Conservation (phyloP, 2,888 invertebrate genomes). For the Ennomos erosarius region DNA sequence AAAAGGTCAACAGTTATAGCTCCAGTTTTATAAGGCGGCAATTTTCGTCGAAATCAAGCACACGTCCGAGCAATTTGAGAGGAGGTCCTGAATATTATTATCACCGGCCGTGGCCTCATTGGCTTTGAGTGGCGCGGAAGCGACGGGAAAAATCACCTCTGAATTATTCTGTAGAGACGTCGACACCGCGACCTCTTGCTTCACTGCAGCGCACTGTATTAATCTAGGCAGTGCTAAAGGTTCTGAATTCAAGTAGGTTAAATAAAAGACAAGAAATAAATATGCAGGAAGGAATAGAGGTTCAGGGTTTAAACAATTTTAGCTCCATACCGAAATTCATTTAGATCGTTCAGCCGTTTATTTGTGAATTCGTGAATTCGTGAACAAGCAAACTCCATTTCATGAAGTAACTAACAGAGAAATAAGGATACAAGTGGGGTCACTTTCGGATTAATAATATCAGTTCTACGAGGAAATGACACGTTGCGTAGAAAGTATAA, state of each 20-base stretch:
- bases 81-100: conserved; percentile 67
- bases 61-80: conserved; percentile 69
- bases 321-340: too few species aligned
- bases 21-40: conserved; percentile 59
- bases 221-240: neutral
- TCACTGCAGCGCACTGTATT: conserved; percentile 18
- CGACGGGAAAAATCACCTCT: conserved; percentile 57
- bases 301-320: too few species aligned
- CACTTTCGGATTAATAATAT: too few species aligned
- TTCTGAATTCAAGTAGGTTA: neutral
- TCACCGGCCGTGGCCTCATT: conserved; percentile 56
- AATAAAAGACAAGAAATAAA: too few species aligned
- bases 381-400: too few species aligned
- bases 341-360: too few species aligned
- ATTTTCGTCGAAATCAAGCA: conserved; percentile 61
- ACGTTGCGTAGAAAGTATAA: too few species aligned
- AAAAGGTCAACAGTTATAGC: conserved; percentile 64
- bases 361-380: too few species aligned
- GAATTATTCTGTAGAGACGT: conserved; percentile 54
- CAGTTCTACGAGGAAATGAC: too few species aligned
- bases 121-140: conserved; percentile 58
- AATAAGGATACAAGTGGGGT: too few species aligned
- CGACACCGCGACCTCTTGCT: conserved; percentile 37
- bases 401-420: too few species aligned
- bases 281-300: too few species aligned